Base-by-base conservation (phyloP, 2,797 vertebrate genomes). In the Chloroceryle amazona region DNA sequence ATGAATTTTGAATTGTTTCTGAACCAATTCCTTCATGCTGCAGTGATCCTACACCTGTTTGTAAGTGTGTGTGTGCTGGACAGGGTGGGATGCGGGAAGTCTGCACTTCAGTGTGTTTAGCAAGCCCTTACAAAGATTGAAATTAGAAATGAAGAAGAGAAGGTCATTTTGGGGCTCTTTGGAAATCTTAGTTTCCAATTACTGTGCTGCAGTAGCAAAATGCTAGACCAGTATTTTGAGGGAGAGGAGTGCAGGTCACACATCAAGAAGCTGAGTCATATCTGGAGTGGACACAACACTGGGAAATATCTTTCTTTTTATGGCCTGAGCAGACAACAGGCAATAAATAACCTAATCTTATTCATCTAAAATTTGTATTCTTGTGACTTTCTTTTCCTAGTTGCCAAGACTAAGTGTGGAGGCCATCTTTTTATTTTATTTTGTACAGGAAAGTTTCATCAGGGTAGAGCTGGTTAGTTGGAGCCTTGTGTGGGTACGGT, bases 221-320 rank as follows among this genome's bases (percentile, higher is more conserved):
- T 72, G 41, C n/a, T 85, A 21, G 33, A 15, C 14, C n/a, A 44
- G n/a, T 55, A 47, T 92, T 94, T 78, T 83, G 74, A 76, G 93
- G 81, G 66, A 57, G 35, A 33, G 16, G 58, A 72, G 54, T 25
- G 9, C n/a, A 51, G 67, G 71, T 90, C 29, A 21, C 33, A 12
- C 49, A 55, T 79, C 62, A 42, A 84, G 86, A 84, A 75, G 74
- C 9, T 89, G 92, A 94, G 74, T 93, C 89, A 61, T 44, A 91
- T 35, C 23, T 96, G 90, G 85, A 85, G 23, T 87, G 47, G 57
- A 78, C 68, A 54, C 52, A 93, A 60, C 33, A 5, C 25, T 85
- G 67, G 31, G 55, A 72, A 93, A 28, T 55, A 23, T 16, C 10
- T 19, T 17, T 73, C 13, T 72, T 39, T 55, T 82, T 81, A 82